Evolutionary conservation across 2,888 invertebrate genomes (phyloP).

Genomic region (Lithophane ornitopus): DNA sequence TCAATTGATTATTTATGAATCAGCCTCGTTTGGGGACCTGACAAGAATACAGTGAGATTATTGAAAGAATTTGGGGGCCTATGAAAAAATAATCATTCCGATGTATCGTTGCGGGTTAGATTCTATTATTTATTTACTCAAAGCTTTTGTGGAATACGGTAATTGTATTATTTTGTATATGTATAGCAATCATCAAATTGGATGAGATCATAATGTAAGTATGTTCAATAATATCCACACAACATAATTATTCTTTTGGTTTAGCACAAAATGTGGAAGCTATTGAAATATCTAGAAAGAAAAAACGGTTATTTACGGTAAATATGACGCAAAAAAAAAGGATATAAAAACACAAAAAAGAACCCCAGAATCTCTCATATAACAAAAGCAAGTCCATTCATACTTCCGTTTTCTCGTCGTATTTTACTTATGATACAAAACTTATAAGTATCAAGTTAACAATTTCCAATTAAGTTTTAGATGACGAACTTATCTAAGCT

Average conservation of each 20-base stretch:
- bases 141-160: constrained; percentile 1
- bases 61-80: constrained; percentile 38
- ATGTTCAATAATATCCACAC: not conserved
- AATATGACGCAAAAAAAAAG: too few species aligned
- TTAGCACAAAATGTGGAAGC: not conserved
- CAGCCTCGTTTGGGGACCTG: constrained; percentile 44
- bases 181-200: not conserved
- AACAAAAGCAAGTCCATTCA: not conserved
- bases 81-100: constrained; percentile 58
- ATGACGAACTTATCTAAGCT: constrained; percentile 36
- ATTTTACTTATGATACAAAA: constrained; percentile 16
- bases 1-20: constrained; percentile 75
- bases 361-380: too few species aligned
- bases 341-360: too few species aligned
- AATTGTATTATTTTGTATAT: not conserved
- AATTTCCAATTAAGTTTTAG: constrained; percentile 26
- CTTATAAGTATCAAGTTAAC: constrained; percentile 14
- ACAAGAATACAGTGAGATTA: constrained; percentile 59
- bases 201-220: not conserved
- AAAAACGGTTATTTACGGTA: too few species aligned
- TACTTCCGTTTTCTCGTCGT: not conserved
- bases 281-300: not conserved
- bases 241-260: not conserved
- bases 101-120: constrained; percentile 15
- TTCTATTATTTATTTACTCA: constrained; percentile 28